Base-by-base conservation (phyloP, 1,140 invertebrate species). In the Drosophila subobscura region DNA sequence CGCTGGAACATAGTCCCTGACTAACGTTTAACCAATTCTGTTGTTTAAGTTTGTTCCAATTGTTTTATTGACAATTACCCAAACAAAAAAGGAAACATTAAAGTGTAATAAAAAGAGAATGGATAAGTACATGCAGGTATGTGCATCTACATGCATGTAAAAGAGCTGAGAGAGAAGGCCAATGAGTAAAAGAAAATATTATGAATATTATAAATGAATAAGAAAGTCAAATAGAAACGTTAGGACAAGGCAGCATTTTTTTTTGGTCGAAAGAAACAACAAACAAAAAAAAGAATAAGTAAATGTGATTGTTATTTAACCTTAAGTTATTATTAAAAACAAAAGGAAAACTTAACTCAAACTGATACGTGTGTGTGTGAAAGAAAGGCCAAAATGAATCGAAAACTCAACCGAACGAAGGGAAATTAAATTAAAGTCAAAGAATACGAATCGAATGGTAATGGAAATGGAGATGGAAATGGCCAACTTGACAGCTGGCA, bases 261-360 rank as follows among this genome's bases (percentile, higher is more conserved):
- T 85, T 86, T 85, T 49, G 54, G 16, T 61, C 77, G 66, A 75
- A 60, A 56, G 37, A 73, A 46, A 50, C 25, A 25, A 33, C 22
- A 63, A 29, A 46, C 10, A 61, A 12, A 45, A 77, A 57, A 63
- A 45, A 56, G 57, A 88, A 86, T 81, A 88, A 88, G 79, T 88
- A 88, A 88, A 88, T 88, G 83, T 88, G 83, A 88, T 88, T 88
- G 83, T 88, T 88, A 88, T 88, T 88, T 88, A 88, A 83, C 72
- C 83, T 88, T 88, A 88, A 88, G 81, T 86, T 86, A 86, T 75
- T 52, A 83, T 83, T 88, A 78, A 79, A 72, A 20, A 20, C 16
- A 20, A 20, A 56, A 54, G 63, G 75, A 52, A 59, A 63, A 53
- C 29, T 44, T 41, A 75, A 68, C 63, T 68, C 55, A 54, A 86